These are phyloP conservation scores for Acromyrmex charruanus DNA, from an alignment of 1,140 invertebrate genomes.

Conservation along the genomic window DNA sequence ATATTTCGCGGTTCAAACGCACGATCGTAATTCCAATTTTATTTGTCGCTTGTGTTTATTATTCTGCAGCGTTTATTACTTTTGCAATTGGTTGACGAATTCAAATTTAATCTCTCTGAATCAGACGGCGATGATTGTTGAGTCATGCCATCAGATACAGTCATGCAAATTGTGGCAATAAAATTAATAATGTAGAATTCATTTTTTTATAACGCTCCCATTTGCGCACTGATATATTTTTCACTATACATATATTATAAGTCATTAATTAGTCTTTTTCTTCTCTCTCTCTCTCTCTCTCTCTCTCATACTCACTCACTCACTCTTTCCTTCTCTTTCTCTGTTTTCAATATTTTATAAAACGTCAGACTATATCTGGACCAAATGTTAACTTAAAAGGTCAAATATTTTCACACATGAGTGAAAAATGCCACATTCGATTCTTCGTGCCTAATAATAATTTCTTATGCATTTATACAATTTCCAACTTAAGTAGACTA, in stretches of 20 bases:
- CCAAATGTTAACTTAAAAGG: not conserved
- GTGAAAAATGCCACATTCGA: no score
- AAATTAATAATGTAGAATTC: slow-evolving; percentile 41
- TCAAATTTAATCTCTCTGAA: slow-evolving; percentile 30
- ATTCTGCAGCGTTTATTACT: slow-evolving; percentile 34
- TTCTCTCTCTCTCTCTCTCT: no score
- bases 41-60: slow-evolving; percentile 45
- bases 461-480: no score
- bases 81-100: slow-evolving; percentile 29
- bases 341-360: not conserved
- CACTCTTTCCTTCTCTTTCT: no score
- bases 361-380: not conserved
- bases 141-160: slow-evolving; percentile 5
- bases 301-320: no score
- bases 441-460: no score
- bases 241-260: not conserved
- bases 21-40: slow-evolving; percentile 56
- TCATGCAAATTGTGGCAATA: slow-evolving; percentile 23
- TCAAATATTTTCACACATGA: not conserved
- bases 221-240: not conserved
- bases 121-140: slow-evolving; percentile 25
- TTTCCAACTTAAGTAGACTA: no score
- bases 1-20: slow-evolving; percentile 42
- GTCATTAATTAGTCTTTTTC: not conserved
- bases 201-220: not conserved